Base-by-base conservation (phyloP, 1,140 invertebrate genomes). In the Ditylenchus dipsaci region DNA sequence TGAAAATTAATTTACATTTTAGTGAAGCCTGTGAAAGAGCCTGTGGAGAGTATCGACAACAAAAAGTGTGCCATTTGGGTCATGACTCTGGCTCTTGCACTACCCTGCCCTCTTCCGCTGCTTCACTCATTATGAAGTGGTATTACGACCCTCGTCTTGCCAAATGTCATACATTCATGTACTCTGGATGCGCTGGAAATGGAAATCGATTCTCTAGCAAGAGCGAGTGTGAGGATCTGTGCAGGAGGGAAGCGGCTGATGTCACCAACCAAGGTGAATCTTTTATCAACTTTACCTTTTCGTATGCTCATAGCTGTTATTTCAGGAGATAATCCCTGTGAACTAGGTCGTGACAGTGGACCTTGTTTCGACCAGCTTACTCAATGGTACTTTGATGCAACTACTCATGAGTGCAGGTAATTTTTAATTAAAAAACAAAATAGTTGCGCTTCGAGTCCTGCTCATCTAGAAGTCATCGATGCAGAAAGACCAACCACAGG, bases 331-430 rank as follows among this genome's bases (percentile, higher is more conserved):
- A 65, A 15, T 75, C 72, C 58, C n/a, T 82, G 79, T 59, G 21
- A 49, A 15, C 53, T 78, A 23, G 38, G 49, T 43, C 53, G 73
- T 19, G 80, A 82, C 60, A 61, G 65, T n/a, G 80, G 80, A 19
- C 80, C 80, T 26, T 82, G 80, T 53, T 45, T 42, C 1, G 80
- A 82, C 64, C 65, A 75, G 15, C 65, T 83, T 17, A 79, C 81
- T 1, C 76, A 78, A 68, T 82, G 79, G 79, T 78, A 79, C 84
- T n/a, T 88, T 79, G 87, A 91, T 74, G 69, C 78, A 5, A 29
- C 72, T 59, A 42, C 82, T 60, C 67, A 78, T 1, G n/a, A 84
- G 83, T 71, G 83, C 78, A 72, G 91, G 89, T 30, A 1, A 11
- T 38, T 38, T 38, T 38, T 3, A 21, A n/a, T 45, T 27, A 30